Base-by-base conservation (phyloP, 2,113 vertebrate genomes). In the Pollachius pollachius region DNA sequence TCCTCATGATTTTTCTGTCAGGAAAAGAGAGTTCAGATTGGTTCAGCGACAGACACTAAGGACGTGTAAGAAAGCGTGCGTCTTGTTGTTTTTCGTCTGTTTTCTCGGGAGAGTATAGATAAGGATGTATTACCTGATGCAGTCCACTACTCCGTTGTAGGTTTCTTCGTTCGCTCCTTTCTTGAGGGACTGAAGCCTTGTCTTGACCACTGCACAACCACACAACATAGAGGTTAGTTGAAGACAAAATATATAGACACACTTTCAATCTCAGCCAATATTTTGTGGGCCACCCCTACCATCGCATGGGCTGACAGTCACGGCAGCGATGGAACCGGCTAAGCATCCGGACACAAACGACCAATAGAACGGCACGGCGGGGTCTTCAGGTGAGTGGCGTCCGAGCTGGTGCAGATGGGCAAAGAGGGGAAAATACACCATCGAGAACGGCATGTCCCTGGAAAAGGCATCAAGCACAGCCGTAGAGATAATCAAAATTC, bases 351-450 rank as follows among this genome's bases (percentile, higher is more conserved):
- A 89, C 68, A 88, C 18, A 58, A 94, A 94, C 23, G 92, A 93
- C 89, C 93, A 94, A 72, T 93, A 90, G 80, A 94, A 94, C 0
- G 93, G 92, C 21, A 90, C 91, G 4, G 81, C 81, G 6, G 81
- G 76, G 62, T 81, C 79, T 30, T 86, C 89, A 5, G 86, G 34
- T 0, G 88, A 89, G 25, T 71, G 86, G 62, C 78, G 81, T 19
- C 93, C 93, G 5, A 94, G 86, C 65, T 89, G 87, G 81, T 94
- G 91, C 58, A 94, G 74, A 70, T 94, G 92, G 61, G 94, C 92
- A 71, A 94, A 94, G 58, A 94, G 84, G 7, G 94, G 94, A 48
- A 94, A 94, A 79, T 94, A 94, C 67, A 94, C 78, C 12, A 94
- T 77, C 0, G 94, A 94, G 78, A 94, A 94, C 0, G 94, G 94